Evolutionary conservation across 92 coral and sea anemone species (phyloP).

Genomic region (Phymanthus crucifer): DNA sequence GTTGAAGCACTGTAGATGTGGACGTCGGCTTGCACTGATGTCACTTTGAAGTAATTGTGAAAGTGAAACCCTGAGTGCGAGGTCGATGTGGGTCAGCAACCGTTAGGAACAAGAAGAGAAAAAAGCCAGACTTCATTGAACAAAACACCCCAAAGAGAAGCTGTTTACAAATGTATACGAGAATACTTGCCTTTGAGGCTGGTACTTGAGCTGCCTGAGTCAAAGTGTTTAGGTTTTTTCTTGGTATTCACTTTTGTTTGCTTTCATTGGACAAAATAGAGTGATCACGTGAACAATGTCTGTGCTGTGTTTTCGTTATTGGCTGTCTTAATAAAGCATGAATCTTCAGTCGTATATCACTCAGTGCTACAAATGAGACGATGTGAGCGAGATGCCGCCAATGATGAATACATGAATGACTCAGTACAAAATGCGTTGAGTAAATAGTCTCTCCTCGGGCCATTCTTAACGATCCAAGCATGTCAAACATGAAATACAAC

Average conservation of each 20-base stretch:
- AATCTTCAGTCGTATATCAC: not conserved
- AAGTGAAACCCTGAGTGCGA: not conserved
- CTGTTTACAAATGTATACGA: not conserved
- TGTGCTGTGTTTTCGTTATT: not conserved
- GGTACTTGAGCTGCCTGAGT: not conserved
- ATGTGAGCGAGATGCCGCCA: not conserved
- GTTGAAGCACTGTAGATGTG: not conserved
- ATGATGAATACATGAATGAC: not conserved
- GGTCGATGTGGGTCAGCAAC: constrained; percentile 3
- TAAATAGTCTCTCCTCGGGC: not conserved
- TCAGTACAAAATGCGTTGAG: constrained; percentile 3
- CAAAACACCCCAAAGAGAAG: not conserved
- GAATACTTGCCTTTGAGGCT: not conserved
- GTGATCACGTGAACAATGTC: not conserved
- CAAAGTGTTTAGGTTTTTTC: not conserved
- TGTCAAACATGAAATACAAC: not conserved
- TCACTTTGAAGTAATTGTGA: not conserved
- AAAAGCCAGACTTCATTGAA: not conserved
- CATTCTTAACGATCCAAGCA: constrained; percentile 4
- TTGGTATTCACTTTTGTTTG: not conserved
- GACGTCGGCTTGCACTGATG: not conserved
- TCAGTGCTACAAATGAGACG: not conserved
- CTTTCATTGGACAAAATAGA: not conserved
- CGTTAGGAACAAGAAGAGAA: not conserved
- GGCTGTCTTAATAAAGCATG: not conserved